Conservation (phyloP, 2,888 invertebrate species). For the Drosophila acutilabella region DNA sequence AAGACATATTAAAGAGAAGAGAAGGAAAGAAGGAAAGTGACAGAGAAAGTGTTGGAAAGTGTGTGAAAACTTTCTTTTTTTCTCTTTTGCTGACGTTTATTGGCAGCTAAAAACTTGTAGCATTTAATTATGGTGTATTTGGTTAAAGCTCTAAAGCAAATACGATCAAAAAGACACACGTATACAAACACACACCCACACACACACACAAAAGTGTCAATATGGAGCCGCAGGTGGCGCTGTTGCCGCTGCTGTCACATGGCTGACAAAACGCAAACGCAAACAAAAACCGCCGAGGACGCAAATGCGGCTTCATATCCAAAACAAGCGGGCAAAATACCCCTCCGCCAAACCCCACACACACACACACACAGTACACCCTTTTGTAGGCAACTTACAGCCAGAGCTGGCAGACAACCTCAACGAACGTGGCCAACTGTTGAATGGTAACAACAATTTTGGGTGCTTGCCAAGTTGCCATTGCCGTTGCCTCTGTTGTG, state of each 20-base stretch:
- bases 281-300: slow-evolving; percentile 69
- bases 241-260: slow-evolving; percentile 70
- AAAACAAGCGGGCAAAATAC: slow-evolving; percentile 49
- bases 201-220: slow-evolving; percentile 58
- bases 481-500: slow-evolving; percentile 4
- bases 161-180: slow-evolving; percentile 34
- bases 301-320: slow-evolving; percentile 65
- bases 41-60: slow-evolving; percentile 8
- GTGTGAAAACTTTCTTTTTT: no score
- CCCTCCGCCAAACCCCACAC: not conserved
- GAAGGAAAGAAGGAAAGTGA: slow-evolving; percentile 7
- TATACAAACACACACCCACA: not conserved
- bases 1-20: not conserved
- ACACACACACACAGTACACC: not conserved
- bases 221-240: slow-evolving; percentile 73
- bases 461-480: slow-evolving; percentile 46
- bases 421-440: slow-evolving; percentile 67
- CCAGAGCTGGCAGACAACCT: slow-evolving; percentile 35
- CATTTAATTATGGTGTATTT: slow-evolving; percentile 70
- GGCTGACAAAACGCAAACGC: slow-evolving; percentile 75
- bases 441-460: slow-evolving; percentile 62
- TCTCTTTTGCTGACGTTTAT: slow-evolving; percentile 21
- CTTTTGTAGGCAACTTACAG: not conserved
- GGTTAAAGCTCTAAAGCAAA: slow-evolving; percentile 62
- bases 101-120: slow-evolving; percentile 39